These are phyloP conservation scores for Agriopis aurantiaria DNA, from an alignment of 2,888 invertebrate genomes.

Conservation along the genomic window DNA sequence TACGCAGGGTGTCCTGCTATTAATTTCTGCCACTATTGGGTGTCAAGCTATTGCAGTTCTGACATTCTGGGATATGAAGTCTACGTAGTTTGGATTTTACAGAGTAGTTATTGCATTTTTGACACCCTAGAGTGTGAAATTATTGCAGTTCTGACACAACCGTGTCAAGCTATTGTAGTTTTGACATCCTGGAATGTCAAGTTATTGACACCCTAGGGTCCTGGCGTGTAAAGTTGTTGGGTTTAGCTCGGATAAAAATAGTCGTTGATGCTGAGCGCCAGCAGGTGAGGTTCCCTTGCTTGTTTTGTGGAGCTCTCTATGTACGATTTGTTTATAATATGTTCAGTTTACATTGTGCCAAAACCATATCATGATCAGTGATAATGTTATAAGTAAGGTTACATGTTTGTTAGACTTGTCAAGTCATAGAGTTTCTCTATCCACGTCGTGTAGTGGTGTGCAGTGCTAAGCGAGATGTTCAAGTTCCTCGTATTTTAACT, in stretches of 20 bases:
- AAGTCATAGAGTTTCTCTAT: slow-evolving; percentile 33
- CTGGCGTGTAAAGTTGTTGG: neutral
- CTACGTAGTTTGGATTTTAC: too few relatives aligned
- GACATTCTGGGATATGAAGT: neutral
- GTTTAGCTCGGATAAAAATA: neutral
- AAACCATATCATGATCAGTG: slow-evolving; percentile 82
- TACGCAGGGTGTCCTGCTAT: too few relatives aligned
- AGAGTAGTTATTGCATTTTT: too few relatives aligned
- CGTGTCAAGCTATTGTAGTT: too few relatives aligned
- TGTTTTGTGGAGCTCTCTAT: slow-evolving; percentile 35
- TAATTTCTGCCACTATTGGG: too few relatives aligned
- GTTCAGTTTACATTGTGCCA: slow-evolving; percentile 71
- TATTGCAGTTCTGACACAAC: too few relatives aligned
- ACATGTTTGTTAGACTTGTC: slow-evolving; percentile 54
- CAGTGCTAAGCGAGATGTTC: slow-evolving; percentile 65
- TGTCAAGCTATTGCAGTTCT: neutral
- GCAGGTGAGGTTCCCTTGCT: slow-evolving; percentile 13
- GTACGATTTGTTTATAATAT: slow-evolving; percentile 44
- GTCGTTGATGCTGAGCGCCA: neutral
- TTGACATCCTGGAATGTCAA: too few relatives aligned
- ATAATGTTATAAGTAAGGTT: slow-evolving; percentile 68
- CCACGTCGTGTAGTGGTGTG: slow-evolving; percentile 54
- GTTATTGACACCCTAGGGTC: neutral
- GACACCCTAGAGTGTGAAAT: too few relatives aligned
- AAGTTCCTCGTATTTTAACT: slow-evolving; percentile 76